Percentiles rank a stretch among this genome's conserved stretches.
Evolutionary conservation across 2,888 invertebrate species (phyloP).

Genomic region (Coenonympha arcania): DNA sequence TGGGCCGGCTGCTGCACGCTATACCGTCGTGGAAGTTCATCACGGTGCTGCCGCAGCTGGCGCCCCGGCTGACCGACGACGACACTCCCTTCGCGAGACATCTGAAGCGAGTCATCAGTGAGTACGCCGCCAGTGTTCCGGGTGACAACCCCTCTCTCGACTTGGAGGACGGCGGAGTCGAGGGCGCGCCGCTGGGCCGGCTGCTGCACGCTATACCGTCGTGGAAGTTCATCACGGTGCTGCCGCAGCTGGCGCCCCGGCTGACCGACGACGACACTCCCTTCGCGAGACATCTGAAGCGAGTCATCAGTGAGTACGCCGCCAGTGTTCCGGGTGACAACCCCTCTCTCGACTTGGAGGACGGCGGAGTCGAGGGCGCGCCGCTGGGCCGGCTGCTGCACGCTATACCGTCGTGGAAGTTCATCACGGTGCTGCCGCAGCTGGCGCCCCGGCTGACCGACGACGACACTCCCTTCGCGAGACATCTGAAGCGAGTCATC

Average conservation of each 20-base stretch:
- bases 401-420: conserved; percentile 85
- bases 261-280: conserved; percentile 72
- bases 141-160: conserved; percentile 77
- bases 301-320: conserved; percentile 69
- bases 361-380: conserved; percentile 28
- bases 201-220: conserved; percentile 77
- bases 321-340: conserved; percentile 85
- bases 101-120: conserved; percentile 76
- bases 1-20: conserved; percentile 55
- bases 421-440: conserved; percentile 89
- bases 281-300: conserved; percentile 74
- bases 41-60: conserved; percentile 88
- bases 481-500: conserved; percentile 74
- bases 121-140: conserved; percentile 78
- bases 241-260: conserved; percentile 90
- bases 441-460: conserved; percentile 84
- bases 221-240: conserved; percentile 87
- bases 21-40: conserved; percentile 89
- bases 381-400: conserved; percentile 54
- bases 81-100: conserved; percentile 70
- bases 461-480: conserved; percentile 69
- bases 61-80: conserved; percentile 80
- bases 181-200: conserved; percentile 36
- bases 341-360: conserved; percentile 58
- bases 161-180: conserved; percentile 34